Evolutionary conservation across 2,888 invertebrate genomes (phyloP).

Genomic region (Epinotia bilunana): DNA sequence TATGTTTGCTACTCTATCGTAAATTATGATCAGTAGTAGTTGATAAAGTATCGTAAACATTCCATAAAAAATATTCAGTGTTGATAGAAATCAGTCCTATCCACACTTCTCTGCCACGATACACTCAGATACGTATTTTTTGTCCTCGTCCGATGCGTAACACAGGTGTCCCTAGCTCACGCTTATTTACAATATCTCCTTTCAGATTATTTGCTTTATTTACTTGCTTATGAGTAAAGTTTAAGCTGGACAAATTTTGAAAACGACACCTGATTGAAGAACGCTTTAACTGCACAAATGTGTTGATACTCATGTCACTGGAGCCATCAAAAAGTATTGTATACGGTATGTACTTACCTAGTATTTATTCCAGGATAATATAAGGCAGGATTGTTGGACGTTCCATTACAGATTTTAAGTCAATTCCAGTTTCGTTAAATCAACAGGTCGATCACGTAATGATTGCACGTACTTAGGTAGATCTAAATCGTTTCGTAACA

Average conservation of each 20-base stretch:
- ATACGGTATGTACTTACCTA: no score
- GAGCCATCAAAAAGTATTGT: no score
- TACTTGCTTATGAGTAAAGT: slow-evolving; percentile 20
- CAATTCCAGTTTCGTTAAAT: no score
- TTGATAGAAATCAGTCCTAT: slow-evolving; percentile 47
- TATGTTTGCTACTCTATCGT: no score
- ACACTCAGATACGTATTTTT: slow-evolving; percentile 64
- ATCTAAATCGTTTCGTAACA: no score
- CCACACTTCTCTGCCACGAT: slow-evolving; percentile 59
- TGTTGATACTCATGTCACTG: no score
- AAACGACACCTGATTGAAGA: not conserved
- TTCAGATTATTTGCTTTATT: slow-evolving; percentile 43
- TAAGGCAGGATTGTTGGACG: no score
- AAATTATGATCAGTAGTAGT: not conserved
- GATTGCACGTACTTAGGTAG: no score
- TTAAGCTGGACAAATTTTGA: slow-evolving; percentile 3
- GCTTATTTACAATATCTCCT: slow-evolving; percentile 62
- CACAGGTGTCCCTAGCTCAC: slow-evolving; percentile 76
- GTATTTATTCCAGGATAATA: no score
- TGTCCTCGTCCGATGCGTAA: slow-evolving; percentile 73
- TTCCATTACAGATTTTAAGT: no score
- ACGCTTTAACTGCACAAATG: no score
- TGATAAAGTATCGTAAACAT: not conserved
- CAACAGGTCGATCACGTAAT: no score
- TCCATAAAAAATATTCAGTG: not conserved